Percentiles rank a stretch among this genome's conserved stretches.
phyloP scores from a whole-genome alignment of 1,140 invertebrate species.

The Zophobas morio region DNA sequence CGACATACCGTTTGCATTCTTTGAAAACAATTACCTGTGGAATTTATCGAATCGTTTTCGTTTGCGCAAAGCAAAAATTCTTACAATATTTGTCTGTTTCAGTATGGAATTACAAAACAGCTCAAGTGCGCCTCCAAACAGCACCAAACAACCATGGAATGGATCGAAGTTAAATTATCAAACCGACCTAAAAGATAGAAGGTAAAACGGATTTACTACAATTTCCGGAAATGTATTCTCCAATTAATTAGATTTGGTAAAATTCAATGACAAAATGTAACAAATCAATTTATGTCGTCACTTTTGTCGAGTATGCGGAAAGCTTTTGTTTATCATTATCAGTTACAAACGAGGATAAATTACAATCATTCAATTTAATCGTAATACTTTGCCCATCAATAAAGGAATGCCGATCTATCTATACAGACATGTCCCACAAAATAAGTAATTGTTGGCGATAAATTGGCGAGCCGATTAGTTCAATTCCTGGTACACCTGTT shows the following conservation, averaged over 20 bases:
- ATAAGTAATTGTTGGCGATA: background rate
- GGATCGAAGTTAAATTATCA: conserved; percentile 57
- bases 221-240: too few species aligned
- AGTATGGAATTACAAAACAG: conserved; percentile 58
- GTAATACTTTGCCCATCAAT: background rate
- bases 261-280: too few species aligned
- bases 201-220: conserved; percentile 35
- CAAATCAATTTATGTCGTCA: too few species aligned
- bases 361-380: background rate
- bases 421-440: background rate
- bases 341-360: too few species aligned
- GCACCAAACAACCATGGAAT: conserved; percentile 54
- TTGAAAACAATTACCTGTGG: background rate
- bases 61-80: background rate
- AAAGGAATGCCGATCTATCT: conserved; percentile 1
- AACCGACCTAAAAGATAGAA: conserved; percentile 50
- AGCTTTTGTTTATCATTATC: too few species aligned
- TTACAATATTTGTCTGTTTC: conserved; percentile 45
- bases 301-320: too few species aligned
- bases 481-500: conserved; percentile 11
- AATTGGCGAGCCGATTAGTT: conserved; percentile 5
- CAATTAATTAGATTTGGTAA: too few species aligned
- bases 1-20: background rate
- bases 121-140: conserved; percentile 50
- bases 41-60: background rate